A percentile compares a stretch with the other conserved stretches of the same genome.
Evolutionary conservation across 2,797 vertebrate genomes (phyloP).

Genomic region (Staurois parvus): DNA sequence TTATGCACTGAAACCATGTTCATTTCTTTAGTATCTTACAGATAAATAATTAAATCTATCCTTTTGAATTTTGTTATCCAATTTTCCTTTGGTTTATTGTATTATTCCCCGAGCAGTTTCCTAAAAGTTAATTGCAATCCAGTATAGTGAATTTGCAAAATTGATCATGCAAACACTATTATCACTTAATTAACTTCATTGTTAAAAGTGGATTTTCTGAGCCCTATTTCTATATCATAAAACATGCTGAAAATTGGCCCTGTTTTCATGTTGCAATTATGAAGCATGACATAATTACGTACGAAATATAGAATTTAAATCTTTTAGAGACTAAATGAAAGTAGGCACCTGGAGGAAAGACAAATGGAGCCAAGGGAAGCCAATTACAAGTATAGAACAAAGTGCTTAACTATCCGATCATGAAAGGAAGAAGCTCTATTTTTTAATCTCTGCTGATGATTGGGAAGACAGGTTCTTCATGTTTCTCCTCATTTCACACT

Average conservation of each 20-base stretch:
- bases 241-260: background rate
- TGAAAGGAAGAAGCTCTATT: too few relatives aligned
- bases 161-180: constrained; percentile 23
- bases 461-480: too few relatives aligned
- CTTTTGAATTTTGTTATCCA: constrained; percentile 38
- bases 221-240: background rate
- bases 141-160: constrained; percentile 20
- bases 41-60: constrained; percentile 46
- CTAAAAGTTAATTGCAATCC: constrained; percentile 39
- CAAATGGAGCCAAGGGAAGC: too few relatives aligned
- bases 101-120: constrained; percentile 38
- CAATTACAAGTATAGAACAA: too few relatives aligned
- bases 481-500: too few relatives aligned
- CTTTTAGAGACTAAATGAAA: too few relatives aligned
- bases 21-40: constrained; percentile 43
- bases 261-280: background rate
- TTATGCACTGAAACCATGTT: constrained; percentile 16
- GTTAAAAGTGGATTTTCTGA: constrained; percentile 9
- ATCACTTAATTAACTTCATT: constrained; percentile 36
- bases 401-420: too few relatives aligned
- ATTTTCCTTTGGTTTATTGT: constrained; percentile 25
- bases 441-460: too few relatives aligned
- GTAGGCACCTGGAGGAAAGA: too few relatives aligned
- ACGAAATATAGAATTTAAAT: too few relatives aligned
- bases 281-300: too few relatives aligned